Percentiles rank a stretch among this genome's conserved stretches.
phyloP scores from a whole-genome alignment of 2,888 invertebrate species.

The Drosophila kambysellisi region DNA sequence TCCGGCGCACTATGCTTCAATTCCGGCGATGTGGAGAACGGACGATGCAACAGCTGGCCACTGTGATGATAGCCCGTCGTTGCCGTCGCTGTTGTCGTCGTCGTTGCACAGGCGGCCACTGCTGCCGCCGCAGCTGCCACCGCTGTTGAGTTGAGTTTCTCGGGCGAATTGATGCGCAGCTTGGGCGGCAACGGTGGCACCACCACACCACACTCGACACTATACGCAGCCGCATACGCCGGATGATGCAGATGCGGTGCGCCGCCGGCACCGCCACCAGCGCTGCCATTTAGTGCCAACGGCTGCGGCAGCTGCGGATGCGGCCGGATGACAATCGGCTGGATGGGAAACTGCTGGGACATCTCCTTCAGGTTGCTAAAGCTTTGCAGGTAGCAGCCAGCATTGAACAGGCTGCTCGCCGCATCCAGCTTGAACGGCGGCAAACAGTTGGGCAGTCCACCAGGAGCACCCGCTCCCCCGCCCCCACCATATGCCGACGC shows the following conservation, averaged over 20 bases:
- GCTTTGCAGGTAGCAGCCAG: conserved; percentile 85
- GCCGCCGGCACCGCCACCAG: conserved; percentile 62
- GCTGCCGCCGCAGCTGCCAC: conserved; percentile 66
- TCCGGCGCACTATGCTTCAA: conserved; percentile 81
- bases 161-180: conserved; percentile 85
- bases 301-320: conserved; percentile 84
- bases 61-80: conserved; percentile 78
- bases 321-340: conserved; percentile 85
- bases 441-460: conserved; percentile 74
- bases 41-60: conserved; percentile 83
- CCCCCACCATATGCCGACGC: conserved; percentile 55
- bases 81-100: conserved; percentile 64
- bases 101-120: conserved; percentile 48
- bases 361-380: conserved; percentile 85
- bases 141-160: conserved; percentile 84
- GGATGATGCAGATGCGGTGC: conserved; percentile 75
- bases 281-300: conserved; percentile 79
- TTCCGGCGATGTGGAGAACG: conserved; percentile 85
- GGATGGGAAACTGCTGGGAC: conserved; percentile 85
- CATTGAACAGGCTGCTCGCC: conserved; percentile 83
- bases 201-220: conserved; percentile 66
- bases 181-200: conserved; percentile 79
- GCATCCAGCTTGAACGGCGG: conserved; percentile 83
- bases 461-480: conserved; percentile 33
- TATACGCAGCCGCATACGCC: conserved; percentile 75